Base-by-base conservation (phyloP, 2,113 vertebrate genomes). In the Eonycteris spelaea region DNA sequence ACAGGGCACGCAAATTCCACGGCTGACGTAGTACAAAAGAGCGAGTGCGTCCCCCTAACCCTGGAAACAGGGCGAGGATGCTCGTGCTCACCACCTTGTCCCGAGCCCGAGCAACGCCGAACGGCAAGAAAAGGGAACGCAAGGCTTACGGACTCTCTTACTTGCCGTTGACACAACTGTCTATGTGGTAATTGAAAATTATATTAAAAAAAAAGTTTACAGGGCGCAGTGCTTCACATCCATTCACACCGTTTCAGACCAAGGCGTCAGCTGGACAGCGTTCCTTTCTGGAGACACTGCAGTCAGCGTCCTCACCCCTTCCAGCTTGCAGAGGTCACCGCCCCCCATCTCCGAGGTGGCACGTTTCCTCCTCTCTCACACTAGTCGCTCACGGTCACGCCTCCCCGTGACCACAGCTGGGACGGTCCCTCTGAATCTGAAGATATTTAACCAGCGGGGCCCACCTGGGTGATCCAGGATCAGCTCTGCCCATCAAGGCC, bases 51-150 rank as follows among this genome's bases (percentile, higher is more conserved):
- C 67, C 22, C 35, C 45, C 45, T 24, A 6, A 68, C 22, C 5
- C 21, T 1, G 10, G 55, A 14, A 28, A 16, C 1, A 26, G 18
- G 61, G 45, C 6, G 18, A 45, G 33, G 24, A 14, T 4, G 1
- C 14, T 35, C 2, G 0, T 14, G 9, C 35, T 21, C 51, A 5
- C 2, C 1, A 1, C 21, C 43, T 12, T 0, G 10, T 5, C 71
- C 16, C 5, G 28, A 2, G 57, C 2, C 33, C 22, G 1, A 19
- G 73, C 33, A 14, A 14, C 9, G 10, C 73, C 12, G 8, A 0
- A 3, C 6, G 45, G n/a, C 18, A 24, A 65, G 61, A 40, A 40
- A 45, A 40, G 33, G 18, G 22, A 51, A 16, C 6, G 18, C 18
- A 16, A 70, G 6, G 15, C 22, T 40, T 21, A 13, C 2, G 5